Conservation (phyloP, 2,797 vertebrate genomes). For the Acrossocheilus wenchowensis region DNA sequence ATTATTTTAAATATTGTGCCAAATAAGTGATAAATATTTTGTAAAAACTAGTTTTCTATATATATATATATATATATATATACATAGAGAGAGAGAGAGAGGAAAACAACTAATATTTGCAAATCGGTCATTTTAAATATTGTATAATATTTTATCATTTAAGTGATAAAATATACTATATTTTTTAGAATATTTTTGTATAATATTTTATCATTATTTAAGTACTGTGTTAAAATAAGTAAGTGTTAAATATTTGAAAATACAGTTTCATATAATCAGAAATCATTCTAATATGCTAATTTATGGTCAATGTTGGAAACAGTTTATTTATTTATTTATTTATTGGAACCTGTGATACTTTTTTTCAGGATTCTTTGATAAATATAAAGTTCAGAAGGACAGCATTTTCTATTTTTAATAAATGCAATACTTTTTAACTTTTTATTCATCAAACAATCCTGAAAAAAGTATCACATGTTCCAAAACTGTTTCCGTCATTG, state of each 20-base stretch:
- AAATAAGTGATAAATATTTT: neutral
- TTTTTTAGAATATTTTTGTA: too few relatives aligned
- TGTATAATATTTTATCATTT: neutral
- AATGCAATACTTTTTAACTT: neutral
- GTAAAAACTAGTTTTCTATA: neutral
- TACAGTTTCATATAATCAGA: neutral
- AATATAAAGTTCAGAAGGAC: neutral
- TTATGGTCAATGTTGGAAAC: neutral
- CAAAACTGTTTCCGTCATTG: neutral
- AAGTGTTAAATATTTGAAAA: neutral
- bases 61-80: too few relatives aligned
- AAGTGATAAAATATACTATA: too few relatives aligned
- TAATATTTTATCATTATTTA: neutral
- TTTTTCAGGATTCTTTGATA: neutral
- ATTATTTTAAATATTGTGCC: neutral
- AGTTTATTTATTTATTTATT: too few relatives aligned
- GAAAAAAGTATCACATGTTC: neutral
- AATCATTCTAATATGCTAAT: neutral
- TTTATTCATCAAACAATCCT: neutral
- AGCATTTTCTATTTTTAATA: too few relatives aligned
- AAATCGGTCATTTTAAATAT: neutral
- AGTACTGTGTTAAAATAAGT: neutral
- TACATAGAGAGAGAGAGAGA: neutral
- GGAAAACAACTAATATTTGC: neutral
- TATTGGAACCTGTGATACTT: too few relatives aligned